These are phyloP conservation scores for Poecilobothrus nobilitatus DNA, from an alignment of 2,888 invertebrate genomes.

Conservation along the genomic window DNA sequence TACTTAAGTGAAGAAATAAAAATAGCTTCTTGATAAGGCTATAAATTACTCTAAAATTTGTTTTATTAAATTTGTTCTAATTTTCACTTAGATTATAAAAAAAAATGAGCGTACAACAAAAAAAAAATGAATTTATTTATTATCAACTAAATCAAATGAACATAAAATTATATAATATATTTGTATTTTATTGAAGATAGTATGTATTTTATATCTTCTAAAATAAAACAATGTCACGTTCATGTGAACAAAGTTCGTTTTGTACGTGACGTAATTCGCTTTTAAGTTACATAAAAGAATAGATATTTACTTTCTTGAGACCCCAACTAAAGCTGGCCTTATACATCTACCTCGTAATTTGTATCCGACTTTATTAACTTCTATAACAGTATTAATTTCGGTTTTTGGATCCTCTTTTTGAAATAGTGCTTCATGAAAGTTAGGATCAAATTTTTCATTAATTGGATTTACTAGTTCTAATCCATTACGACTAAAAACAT, in stretches of 20 bases:
- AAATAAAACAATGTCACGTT: no score
- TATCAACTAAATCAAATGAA: neutral
- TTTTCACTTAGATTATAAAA: no score
- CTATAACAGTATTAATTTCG: conserved; percentile 77
- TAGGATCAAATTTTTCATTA: conserved; percentile 93
- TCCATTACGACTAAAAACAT: conserved; percentile 88
- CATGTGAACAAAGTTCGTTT: no score
- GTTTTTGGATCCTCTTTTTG: conserved; percentile 78
- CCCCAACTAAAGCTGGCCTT: conserved; percentile 93
- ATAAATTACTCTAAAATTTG: no score
- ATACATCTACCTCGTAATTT: conserved; percentile 89
- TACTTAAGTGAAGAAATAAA: no score
- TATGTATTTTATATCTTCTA: no score
- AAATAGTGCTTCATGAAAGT: conserved; percentile 91
- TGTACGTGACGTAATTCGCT: no score
- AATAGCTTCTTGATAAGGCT: no score
- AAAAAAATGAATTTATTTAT: neutral
- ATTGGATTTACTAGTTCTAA: conserved; percentile 78
- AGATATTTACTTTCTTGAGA: conserved; percentile 55
- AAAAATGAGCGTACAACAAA: no score
- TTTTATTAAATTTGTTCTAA: no score
- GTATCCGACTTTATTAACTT: conserved; percentile 93
- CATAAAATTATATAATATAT: neutral
- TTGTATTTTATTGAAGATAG: no score
- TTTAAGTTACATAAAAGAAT: no score